phyloP scores from a whole-genome alignment of 2,888 invertebrate genomes.

The Platerodrilus igneus region DNA sequence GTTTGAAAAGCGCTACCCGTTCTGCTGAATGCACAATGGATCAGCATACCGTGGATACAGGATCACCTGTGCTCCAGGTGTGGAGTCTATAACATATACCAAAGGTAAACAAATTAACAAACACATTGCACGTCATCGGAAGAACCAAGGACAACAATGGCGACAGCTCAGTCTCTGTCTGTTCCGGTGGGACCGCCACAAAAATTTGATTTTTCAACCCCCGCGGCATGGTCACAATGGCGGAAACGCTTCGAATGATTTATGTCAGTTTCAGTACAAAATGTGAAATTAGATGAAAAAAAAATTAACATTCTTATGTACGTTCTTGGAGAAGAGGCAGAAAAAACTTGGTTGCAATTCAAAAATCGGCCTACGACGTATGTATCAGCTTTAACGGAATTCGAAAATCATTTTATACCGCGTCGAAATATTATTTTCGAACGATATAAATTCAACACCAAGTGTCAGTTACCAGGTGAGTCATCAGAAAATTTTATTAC shows the following conservation, averaged over 20 bases:
- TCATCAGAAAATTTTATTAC: not conserved
- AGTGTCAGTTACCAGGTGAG: not conserved
- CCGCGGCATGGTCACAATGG: too few species aligned
- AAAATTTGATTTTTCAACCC: not conserved
- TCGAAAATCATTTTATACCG: not conserved
- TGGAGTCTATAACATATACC: too few species aligned
- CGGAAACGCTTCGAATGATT: not conserved
- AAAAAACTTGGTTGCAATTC: not conserved
- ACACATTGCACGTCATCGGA: too few species aligned
- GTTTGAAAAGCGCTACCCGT: too few species aligned
- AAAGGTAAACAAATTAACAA: too few species aligned
- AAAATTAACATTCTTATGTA: too few species aligned
- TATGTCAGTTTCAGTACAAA: not conserved
- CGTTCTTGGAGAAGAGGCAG: not conserved
- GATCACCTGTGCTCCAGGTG: too few species aligned
- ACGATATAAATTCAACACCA: slow-evolving; percentile 1
- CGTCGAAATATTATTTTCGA: not conserved
- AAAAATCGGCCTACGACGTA: not conserved
- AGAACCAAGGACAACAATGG: too few species aligned
- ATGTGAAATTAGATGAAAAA: not conserved
- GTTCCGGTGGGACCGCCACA: too few species aligned
- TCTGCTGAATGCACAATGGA: too few species aligned
- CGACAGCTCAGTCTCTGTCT: too few species aligned
- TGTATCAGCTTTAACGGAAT: not conserved
- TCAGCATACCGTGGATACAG: too few species aligned